A percentile compares a stretch with the other conserved stretches of the same genome.
phyloP scores from a whole-genome alignment of 2,797 vertebrate genomes.

The Clarias pachynema region DNA sequence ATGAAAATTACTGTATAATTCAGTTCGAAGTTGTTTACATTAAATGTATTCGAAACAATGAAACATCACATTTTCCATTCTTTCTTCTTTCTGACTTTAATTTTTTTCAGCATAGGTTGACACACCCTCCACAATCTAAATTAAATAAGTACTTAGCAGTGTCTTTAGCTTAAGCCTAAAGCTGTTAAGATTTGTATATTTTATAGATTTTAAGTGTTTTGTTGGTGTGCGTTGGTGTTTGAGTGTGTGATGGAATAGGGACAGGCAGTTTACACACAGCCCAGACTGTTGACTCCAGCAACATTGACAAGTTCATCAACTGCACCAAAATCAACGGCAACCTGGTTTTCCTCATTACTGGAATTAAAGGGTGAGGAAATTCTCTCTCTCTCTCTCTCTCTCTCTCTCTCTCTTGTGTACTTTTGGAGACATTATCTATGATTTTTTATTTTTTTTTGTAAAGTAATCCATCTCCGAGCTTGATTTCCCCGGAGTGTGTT shows the following conservation, averaged over 20 bases:
- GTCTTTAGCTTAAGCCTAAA: neutral
- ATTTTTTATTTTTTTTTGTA: neutral
- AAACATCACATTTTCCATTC: too few species aligned
- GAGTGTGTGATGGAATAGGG: conserved; percentile 96
- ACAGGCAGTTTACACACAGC: conserved; percentile 87
- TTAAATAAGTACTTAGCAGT: neutral
- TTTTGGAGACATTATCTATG: too few species aligned
- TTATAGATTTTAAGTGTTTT: neutral
- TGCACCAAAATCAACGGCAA: conserved; percentile 99
- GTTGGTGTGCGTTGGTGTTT: conserved; percentile 44
- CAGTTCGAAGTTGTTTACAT: too few species aligned
- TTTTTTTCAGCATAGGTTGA: too few species aligned
- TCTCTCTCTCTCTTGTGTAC: neutral
- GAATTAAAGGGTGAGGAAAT: conserved; percentile 90
- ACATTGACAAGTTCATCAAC: conserved; percentile 95
- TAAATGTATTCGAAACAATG: too few species aligned
- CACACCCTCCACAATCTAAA: neutral
- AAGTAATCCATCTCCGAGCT: conserved; percentile 16
- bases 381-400: neutral
- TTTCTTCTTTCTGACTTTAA: too few species aligned
- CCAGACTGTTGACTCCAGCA: conserved; percentile 96
- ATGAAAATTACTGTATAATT: too few species aligned
- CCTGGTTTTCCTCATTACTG: conserved; percentile 95
- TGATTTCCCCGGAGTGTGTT: neutral
- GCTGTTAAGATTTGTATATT: neutral